Evolutionary conservation across 2,113 vertebrate genomes (phyloP).

Genomic region (Asarcornis scutulata): DNA sequence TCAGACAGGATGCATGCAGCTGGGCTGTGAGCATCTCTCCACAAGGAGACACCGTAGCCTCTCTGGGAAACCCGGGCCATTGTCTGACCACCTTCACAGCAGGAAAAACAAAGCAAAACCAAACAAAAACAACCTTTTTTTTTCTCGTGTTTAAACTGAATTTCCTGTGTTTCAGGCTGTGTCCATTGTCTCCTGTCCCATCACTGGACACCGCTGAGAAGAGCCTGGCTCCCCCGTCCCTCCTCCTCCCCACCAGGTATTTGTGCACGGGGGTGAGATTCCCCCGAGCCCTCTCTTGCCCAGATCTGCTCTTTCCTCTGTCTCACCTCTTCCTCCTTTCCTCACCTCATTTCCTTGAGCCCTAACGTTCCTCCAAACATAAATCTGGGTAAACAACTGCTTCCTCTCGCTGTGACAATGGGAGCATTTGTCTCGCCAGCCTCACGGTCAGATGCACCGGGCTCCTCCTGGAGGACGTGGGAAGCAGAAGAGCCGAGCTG

Average conservation of each 20-base stretch:
- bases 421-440: background rate
- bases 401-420: slow-evolving; percentile 60
- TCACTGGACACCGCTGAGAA: background rate
- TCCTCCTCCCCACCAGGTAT: background rate
- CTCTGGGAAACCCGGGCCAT: background rate
- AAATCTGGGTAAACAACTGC: slow-evolving; percentile 33
- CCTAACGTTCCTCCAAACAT: slow-evolving; percentile 49
- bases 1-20: background rate
- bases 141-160: slow-evolving; percentile 19
- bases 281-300: background rate
- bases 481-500: slow-evolving; percentile 10
- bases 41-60: background rate
- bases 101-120: background rate
- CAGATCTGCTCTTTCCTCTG: slow-evolving; percentile 28
- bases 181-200: background rate
- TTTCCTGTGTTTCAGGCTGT: slow-evolving; percentile 42
- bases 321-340: slow-evolving; percentile 56
- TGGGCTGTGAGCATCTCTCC: background rate
- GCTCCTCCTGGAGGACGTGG: slow-evolving; percentile 20
- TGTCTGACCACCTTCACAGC: background rate
- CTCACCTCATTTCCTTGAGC: slow-evolving; percentile 53
- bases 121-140: background rate
- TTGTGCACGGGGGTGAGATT: background rate
- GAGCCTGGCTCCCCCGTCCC: background rate
- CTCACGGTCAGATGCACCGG: background rate